Evolutionary conservation across 1,140 invertebrate genomes (phyloP).

Genomic region (Anoplophora glabripennis): DNA sequence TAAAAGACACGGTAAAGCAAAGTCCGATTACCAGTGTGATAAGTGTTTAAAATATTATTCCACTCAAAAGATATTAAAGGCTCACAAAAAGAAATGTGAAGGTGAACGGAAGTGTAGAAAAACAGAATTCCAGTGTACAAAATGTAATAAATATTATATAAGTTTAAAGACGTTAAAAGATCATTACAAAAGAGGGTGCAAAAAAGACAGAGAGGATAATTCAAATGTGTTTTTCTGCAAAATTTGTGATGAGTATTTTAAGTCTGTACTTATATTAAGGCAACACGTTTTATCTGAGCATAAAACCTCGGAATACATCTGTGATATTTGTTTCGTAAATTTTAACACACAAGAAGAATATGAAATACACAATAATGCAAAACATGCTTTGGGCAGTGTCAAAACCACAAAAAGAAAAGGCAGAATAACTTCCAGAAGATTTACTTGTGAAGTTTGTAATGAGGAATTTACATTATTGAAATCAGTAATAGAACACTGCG

Average conservation of each 20-base stretch:
- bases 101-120: not conserved
- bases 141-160: conserved; percentile 7
- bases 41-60: conserved; percentile 8
- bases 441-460: conserved; percentile 33
- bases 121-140: conserved; percentile 8
- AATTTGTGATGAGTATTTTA: conserved; percentile 4
- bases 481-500: conserved; percentile 30
- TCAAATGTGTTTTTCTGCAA: conserved; percentile 1
- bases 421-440: conserved; percentile 17
- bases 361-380: conserved; percentile 4
- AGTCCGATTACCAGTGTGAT: conserved; percentile 5
- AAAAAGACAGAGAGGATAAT: conserved; percentile 2
- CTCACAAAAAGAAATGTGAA: conserved; percentile 6
- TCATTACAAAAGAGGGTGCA: conserved; percentile 7
- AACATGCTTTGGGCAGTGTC: not conserved
- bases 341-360: conserved; percentile 9
- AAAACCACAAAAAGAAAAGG: conserved; percentile 4
- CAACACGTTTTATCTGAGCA: conserved; percentile 9
- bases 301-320: not conserved
- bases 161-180: conserved; percentile 1
- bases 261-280: not conserved
- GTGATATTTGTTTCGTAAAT: conserved; percentile 3
- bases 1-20: conserved; percentile 6
- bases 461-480: conserved; percentile 23
- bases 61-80: conserved; percentile 9